Percentiles rank a stretch among this genome's conserved stretches.
Evolutionary conservation across 2,113 vertebrate genomes (phyloP).

Genomic region (Podarcis raffonei): DNA sequence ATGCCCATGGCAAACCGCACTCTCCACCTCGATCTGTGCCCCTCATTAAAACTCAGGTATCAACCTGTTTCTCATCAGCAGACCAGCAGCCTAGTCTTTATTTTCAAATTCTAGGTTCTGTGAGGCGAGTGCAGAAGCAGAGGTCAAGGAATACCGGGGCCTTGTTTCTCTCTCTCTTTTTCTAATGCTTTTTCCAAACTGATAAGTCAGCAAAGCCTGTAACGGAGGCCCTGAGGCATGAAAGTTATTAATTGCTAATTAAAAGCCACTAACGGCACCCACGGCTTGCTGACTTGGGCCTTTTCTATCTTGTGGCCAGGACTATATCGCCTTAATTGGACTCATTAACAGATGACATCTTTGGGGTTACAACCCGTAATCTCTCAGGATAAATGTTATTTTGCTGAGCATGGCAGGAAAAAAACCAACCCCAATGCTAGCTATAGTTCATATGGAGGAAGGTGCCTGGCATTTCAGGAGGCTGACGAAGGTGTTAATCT

Average conservation of each 20-base stretch:
- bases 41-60: not conserved
- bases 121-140: not conserved
- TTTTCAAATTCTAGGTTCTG: not conserved
- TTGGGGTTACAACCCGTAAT: slow-evolving; percentile 17
- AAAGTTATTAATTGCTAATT: slow-evolving; percentile 33
- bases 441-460: not conserved
- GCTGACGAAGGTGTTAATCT: not conserved
- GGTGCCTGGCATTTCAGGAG: not conserved
- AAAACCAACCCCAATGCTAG: not conserved
- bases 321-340: slow-evolving; percentile 1
- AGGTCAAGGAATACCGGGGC: not conserved
- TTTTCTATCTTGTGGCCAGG: not conserved
- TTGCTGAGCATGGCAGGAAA: not conserved
- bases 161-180: not conserved
- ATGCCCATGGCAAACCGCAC: not conserved
- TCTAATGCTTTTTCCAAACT: not conserved
- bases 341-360: slow-evolving; percentile 14
- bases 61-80: not conserved
- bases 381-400: not conserved
- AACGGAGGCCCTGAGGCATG: not conserved
- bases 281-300: not conserved
- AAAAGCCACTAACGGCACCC: slow-evolving; percentile 2
- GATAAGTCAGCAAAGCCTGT: not conserved
- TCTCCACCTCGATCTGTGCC: not conserved
- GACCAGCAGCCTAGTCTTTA: too few relatives aligned